phyloP scores from a whole-genome alignment of 2,888 invertebrate species.

The Trachelus stipa region DNA sequence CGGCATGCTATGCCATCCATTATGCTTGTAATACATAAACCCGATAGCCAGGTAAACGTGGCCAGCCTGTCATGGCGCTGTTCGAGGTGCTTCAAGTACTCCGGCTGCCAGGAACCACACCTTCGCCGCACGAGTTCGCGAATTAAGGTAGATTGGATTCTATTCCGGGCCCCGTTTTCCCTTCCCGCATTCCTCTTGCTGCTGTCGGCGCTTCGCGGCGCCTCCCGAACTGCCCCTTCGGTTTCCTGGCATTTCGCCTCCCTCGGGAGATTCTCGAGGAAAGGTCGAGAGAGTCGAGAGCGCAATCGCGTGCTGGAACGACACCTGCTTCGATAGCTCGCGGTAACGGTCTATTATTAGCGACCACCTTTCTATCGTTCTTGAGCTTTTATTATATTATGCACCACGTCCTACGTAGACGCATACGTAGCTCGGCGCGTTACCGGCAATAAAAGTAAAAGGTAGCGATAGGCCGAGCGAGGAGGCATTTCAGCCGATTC shows the following conservation, averaged over 20 bases:
- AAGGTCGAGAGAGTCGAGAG: background rate
- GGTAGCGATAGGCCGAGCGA: background rate
- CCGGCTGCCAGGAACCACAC: slow-evolving; percentile 38
- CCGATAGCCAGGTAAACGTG: slow-evolving; percentile 36
- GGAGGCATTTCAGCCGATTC: background rate
- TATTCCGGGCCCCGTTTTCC: background rate
- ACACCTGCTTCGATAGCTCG: slow-evolving; percentile 22
- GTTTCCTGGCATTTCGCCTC: background rate
- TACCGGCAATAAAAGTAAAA: background rate
- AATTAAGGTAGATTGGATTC: background rate
- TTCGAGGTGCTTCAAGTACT: slow-evolving; percentile 11
- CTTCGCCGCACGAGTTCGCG: slow-evolving; percentile 13
- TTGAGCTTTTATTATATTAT: slow-evolving; percentile 12
- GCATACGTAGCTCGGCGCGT: background rate
- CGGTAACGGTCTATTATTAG: slow-evolving; percentile 47
- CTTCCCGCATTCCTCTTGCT: background rate
- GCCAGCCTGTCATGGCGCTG: background rate
- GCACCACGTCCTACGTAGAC: background rate
- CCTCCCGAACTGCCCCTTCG: background rate
- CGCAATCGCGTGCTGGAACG: slow-evolving; percentile 1
- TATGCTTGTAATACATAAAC: slow-evolving; percentile 49
- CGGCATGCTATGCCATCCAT: slow-evolving; percentile 47
- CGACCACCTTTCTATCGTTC: slow-evolving; percentile 52
- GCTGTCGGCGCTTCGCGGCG: background rate
- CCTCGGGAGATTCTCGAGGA: background rate